phyloP scores from a whole-genome alignment of 2,797 vertebrate species.

The Parotocinclus haroldoi region DNA sequence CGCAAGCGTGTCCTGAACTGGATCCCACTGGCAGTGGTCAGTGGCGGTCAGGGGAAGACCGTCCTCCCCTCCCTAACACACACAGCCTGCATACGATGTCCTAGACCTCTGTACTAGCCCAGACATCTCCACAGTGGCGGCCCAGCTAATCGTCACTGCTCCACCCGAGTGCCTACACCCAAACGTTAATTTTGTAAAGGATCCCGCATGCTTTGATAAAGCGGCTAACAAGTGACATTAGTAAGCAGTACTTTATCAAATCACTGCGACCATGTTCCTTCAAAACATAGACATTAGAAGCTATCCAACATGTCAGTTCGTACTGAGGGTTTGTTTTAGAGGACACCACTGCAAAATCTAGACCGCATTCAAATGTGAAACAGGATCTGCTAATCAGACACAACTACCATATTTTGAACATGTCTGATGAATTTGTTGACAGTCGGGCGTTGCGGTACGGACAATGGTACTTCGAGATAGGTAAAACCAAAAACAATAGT shows the following conservation, averaged over 20 bases:
- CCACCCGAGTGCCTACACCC: too few relatives aligned
- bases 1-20: too few relatives aligned
- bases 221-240: constrained; percentile 33
- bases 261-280: constrained; percentile 9
- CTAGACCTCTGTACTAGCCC: too few relatives aligned
- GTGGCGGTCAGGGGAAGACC: too few relatives aligned
- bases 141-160: too few relatives aligned
- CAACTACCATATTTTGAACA: background rate
- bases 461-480: constrained; percentile 30
- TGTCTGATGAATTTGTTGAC: constrained; percentile 1
- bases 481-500: constrained; percentile 43
- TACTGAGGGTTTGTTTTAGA: constrained; percentile 24
- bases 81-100: too few relatives aligned
- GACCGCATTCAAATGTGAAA: constrained; percentile 34
- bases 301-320: constrained; percentile 11
- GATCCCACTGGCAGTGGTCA: too few relatives aligned
- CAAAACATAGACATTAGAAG: constrained; percentile 1
- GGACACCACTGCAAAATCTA: constrained; percentile 8
- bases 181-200: constrained; percentile 2
- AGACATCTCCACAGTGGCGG: too few relatives aligned
- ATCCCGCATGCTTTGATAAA: constrained; percentile 19
- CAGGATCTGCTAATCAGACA: constrained; percentile 22
- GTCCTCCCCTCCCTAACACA: too few relatives aligned
- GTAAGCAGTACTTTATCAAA: constrained; percentile 23
- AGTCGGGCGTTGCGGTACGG: constrained; percentile 24